phyloP scores from a whole-genome alignment of 2,113 vertebrate genomes.

The Edolisoma coerulescens region DNA sequence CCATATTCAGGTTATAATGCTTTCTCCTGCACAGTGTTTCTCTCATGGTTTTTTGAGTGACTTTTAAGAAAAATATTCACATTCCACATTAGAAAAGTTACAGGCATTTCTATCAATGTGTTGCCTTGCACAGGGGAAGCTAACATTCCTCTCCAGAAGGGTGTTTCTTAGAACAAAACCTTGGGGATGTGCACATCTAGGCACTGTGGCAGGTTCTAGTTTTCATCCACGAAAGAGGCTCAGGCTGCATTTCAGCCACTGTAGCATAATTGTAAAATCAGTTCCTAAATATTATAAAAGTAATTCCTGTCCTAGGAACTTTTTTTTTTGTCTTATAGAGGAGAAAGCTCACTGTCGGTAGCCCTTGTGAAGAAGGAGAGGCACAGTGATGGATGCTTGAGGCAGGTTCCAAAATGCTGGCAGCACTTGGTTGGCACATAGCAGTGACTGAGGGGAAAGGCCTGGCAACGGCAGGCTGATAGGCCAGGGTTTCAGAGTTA shows the following conservation, averaged over 20 bases:
- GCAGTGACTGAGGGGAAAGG: background rate
- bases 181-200: background rate
- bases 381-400: background rate
- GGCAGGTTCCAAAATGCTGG: background rate
- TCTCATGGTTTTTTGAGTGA: background rate
- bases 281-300: background rate
- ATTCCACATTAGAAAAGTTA: background rate
- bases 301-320: background rate
- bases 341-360: background rate
- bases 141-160: background rate
- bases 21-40: background rate
- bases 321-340: background rate
- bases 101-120: background rate
- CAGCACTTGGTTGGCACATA: background rate
- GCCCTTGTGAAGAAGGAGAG: background rate
- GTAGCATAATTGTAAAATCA: background rate
- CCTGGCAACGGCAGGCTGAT: background rate
- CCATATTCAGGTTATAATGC: background rate
- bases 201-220: background rate
- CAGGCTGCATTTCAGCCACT: background rate
- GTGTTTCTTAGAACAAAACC: background rate
- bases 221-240: background rate
- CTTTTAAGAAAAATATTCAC: background rate
- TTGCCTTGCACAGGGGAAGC: background rate
- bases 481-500: background rate